Base-by-base conservation (phyloP, 2,888 invertebrate genomes). In the Lasioglossum vierecki region DNA sequence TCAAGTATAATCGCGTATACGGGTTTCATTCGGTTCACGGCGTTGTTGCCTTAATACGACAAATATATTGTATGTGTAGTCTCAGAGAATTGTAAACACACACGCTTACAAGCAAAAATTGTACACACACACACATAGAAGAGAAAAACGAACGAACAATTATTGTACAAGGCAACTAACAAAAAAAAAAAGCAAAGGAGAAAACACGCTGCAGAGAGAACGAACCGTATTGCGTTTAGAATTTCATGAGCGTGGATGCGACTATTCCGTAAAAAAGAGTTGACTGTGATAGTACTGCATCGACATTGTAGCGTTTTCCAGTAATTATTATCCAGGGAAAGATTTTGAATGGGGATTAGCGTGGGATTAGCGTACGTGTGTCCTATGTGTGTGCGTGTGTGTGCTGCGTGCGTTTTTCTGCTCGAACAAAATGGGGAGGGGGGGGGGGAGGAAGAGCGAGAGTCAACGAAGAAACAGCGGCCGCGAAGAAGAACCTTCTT, bases 211-310 rank as follows among this genome's bases (percentile, higher is more conserved):
- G 74, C 39, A 41, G 22, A 70, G 53, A 39, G 46, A 70, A n/a
- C 49, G 26, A 60, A 66, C 72, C 79, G 79, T 85, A 80, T 87
- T 84, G 84, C 90, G 89, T 87, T 89, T 87, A 89, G 89, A 89
- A 88, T 89, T 82, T 79, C 86, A 80, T 81, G 88, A 83, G 46
- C 73, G 57, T 80, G 80, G 68, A 81, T 83, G 88, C 88, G 70
- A 68, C 79, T 84, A 84, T 83, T 82, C 86, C 83, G 80, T 83
- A 81, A 76, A 68, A 68, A 68, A 83, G 80, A 80, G 87, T 86
- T 84, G 84, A 86, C 89, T 89, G 89, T 89, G 89, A 89, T 89
- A 89, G 89, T 84, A 89, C 57, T 89, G 89, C 89, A 89, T 86
- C 86, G 82, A 87, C 46, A 76, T 80, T 83, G 53, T 83, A 79